phyloP scores from a whole-genome alignment of 2,888 invertebrate genomes.

The Lysandra coridon region DNA sequence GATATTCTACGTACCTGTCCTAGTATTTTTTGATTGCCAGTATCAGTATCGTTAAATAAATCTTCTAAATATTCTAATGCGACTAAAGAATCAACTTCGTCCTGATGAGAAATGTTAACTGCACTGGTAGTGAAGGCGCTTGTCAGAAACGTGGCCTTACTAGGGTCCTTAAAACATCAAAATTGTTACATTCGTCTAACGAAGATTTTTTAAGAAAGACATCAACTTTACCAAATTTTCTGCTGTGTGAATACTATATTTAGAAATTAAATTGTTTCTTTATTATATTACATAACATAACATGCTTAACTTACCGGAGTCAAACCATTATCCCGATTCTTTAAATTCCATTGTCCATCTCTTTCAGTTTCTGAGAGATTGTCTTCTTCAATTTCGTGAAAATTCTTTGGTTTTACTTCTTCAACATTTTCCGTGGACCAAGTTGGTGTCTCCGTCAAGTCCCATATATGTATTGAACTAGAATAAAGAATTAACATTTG shows the following conservation, averaged over 20 bases:
- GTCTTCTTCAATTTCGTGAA: conserved; percentile 48
- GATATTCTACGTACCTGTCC: conserved; percentile 52
- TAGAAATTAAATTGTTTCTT: neutral
- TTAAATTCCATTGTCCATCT: conserved; percentile 61
- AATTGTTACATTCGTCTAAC: neutral
- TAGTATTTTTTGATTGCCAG: conserved; percentile 52
- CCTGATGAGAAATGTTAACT: conserved; percentile 46
- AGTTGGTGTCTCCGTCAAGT: conserved; percentile 61
- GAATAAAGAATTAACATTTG: conserved; percentile 38
- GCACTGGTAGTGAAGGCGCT: conserved; percentile 67
- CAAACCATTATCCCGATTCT: conserved; percentile 49
- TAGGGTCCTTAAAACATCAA: conserved; percentile 39
- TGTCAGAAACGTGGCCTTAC: conserved; percentile 47
- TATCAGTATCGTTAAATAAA: conserved; percentile 34
- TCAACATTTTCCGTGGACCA: conserved; percentile 52
- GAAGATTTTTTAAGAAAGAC: neutral
- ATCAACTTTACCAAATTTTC: too few species aligned
- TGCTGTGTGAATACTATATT: conserved; percentile 3
- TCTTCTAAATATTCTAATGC: conserved; percentile 57
- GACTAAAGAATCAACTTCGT: conserved; percentile 49
- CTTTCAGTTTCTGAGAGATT: conserved; percentile 51
- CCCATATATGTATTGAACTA: conserved; percentile 72
- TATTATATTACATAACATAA: too few species aligned
- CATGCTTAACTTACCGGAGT: conserved; percentile 45
- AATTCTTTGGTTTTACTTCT: conserved; percentile 47